Conservation (phyloP, 2,797 vertebrate species). For the Anguilla pacifica region DNA sequence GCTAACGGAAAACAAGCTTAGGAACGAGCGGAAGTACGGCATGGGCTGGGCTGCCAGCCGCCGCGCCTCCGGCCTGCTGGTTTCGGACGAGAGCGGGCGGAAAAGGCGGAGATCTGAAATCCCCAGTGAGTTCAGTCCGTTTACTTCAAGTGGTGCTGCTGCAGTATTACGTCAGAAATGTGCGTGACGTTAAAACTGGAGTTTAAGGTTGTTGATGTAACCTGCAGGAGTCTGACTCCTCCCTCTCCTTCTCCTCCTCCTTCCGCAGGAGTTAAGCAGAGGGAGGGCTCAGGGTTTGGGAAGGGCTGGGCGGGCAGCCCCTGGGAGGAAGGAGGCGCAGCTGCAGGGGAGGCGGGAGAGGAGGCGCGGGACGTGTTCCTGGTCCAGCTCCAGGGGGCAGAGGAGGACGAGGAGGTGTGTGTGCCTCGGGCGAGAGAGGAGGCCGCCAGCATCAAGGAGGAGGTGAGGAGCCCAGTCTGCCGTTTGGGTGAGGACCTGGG, state of each 20-base stretch:
- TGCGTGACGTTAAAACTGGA: neutral
- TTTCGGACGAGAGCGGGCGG: slow-evolving; percentile 52
- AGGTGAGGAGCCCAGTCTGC: slow-evolving; percentile 65
- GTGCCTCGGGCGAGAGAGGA: slow-evolving; percentile 70
- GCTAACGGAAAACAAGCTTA: slow-evolving; percentile 76
- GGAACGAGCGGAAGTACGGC: slow-evolving; percentile 77
- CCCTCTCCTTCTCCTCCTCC: slow-evolving; percentile 22
- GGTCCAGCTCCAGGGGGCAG: slow-evolving; percentile 65
- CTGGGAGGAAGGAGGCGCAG: slow-evolving; percentile 69
- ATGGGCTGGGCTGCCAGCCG: slow-evolving; percentile 75
- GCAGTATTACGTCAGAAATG: neutral
- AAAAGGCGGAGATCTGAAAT: slow-evolving; percentile 67
- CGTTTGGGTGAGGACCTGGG: neutral
- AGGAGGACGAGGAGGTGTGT: slow-evolving; percentile 72
- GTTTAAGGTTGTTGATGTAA: too few species aligned
- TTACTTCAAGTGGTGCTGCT: neutral
- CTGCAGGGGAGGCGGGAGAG: slow-evolving; percentile 62
- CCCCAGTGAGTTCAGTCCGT: slow-evolving; percentile 62
- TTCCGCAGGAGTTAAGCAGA: slow-evolving; percentile 74
- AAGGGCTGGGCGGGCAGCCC: slow-evolving; percentile 69
- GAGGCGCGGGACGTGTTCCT: slow-evolving; percentile 75
- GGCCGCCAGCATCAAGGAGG: slow-evolving; percentile 74
- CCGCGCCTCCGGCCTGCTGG: slow-evolving; percentile 64
- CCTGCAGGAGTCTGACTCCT: too few species aligned
- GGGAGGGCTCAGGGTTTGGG: slow-evolving; percentile 63